Evolutionary conservation across 2,888 invertebrate species (phyloP).

Genomic region (Mesorhabditis sp.): DNA sequence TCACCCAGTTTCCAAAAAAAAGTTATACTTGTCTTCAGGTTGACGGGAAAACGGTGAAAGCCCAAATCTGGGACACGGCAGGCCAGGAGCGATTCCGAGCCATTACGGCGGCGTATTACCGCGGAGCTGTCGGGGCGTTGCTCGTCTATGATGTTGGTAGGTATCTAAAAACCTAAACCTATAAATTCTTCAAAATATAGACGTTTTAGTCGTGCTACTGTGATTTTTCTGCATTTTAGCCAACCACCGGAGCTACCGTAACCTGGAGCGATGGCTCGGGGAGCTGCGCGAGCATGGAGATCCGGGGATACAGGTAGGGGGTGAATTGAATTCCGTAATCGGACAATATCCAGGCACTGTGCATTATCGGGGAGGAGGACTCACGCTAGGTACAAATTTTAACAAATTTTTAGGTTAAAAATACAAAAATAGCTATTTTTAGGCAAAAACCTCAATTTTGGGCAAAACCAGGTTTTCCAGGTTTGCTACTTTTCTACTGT

Average conservation of each 20-base stretch:
- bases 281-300: slow-evolving; percentile 97
- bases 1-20: not conserved
- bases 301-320: slow-evolving; percentile 77
- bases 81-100: slow-evolving; percentile 95
- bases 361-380: too few relatives aligned
- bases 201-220: not conserved
- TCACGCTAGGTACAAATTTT: too few relatives aligned
- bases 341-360: too few relatives aligned
- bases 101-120: slow-evolving; percentile 91
- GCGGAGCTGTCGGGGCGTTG: slow-evolving; percentile 96
- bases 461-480: too few relatives aligned
- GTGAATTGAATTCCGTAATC: too few relatives aligned
- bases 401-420: too few relatives aligned
- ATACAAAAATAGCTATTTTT: too few relatives aligned
- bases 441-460: too few relatives aligned
- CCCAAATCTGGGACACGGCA: slow-evolving; percentile 99
- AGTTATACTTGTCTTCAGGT: slow-evolving; percentile 67
- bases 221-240: slow-evolving; percentile 25
- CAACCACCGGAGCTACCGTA: slow-evolving; percentile 92
- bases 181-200: not conserved
- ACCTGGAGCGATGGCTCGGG: slow-evolving; percentile 97
- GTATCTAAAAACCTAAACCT: slow-evolving; percentile 5
- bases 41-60: slow-evolving; percentile 98
- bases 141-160: slow-evolving; percentile 95
- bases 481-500: too few relatives aligned